These are phyloP conservation scores for Drosophila suzukii DNA, from an alignment of 1,140 invertebrate species.

Conservation along the genomic window DNA sequence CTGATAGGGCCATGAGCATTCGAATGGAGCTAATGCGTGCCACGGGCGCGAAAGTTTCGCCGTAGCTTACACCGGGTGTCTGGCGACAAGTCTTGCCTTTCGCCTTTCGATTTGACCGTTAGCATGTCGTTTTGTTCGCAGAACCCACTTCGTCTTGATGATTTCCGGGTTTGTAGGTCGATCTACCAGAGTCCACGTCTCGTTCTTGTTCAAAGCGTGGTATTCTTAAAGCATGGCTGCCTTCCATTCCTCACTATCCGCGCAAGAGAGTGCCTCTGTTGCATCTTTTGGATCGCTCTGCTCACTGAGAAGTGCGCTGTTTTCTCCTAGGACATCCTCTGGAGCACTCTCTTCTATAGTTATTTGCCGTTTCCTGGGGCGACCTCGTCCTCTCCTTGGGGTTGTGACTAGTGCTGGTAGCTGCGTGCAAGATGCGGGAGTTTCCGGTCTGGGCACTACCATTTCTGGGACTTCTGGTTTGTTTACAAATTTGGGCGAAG, in stretches of 20 bases:
- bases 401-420: too few relatives aligned
- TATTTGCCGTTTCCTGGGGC: too few relatives aligned
- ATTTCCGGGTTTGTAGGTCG: slow-evolving; percentile 1
- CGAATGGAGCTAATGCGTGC: too few relatives aligned
- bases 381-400: background rate
- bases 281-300: background rate
- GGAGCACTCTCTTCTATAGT: too few relatives aligned
- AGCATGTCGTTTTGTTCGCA: too few relatives aligned
- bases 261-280: background rate
- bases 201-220: background rate
- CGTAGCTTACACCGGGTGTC: too few relatives aligned
- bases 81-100: too few relatives aligned
- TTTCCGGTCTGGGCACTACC: background rate
- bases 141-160: background rate
- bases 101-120: slow-evolving; percentile 1
- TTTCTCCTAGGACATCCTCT: too few relatives aligned
- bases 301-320: background rate
- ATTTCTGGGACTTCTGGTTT: background rate
- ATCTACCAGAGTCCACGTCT: slow-evolving; percentile 2
- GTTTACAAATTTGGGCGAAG: too few relatives aligned
- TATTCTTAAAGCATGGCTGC: background rate
- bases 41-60: too few relatives aligned
- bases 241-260: background rate
- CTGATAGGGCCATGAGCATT: too few relatives aligned
- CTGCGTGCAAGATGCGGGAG: too few relatives aligned